These are phyloP conservation scores for Platorchestia sp. DNA, from an alignment of 1,140 invertebrate genomes.

Conservation along the genomic window DNA sequence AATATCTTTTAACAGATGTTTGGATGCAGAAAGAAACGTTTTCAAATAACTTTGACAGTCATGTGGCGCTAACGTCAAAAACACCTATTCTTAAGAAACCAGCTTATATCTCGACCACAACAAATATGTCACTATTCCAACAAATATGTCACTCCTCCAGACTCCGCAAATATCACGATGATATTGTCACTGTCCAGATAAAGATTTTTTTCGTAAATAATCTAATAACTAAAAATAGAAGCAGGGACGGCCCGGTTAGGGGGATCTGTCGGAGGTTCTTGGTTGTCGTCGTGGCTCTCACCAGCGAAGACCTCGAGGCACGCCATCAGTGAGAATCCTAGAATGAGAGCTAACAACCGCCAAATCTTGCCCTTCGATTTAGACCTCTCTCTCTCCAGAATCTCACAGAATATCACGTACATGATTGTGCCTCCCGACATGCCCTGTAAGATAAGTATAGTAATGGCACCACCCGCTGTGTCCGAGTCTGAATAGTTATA, in stretches of 20 bases:
- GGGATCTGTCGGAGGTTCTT: neutral
- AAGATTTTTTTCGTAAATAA: no score
- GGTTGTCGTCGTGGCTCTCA: neutral
- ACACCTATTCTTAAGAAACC: no score
- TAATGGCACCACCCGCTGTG: slow-evolving; percentile 56
- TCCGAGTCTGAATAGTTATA: slow-evolving; percentile 34
- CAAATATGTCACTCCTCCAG: neutral
- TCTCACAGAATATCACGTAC: slow-evolving; percentile 93
- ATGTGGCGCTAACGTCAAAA: no score
- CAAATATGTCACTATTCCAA: no score
- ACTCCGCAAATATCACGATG: neutral
- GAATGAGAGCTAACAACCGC: slow-evolving; percentile 79
- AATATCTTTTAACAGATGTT: no score
- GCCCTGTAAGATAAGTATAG: slow-evolving; percentile 80
- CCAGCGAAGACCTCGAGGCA: slow-evolving; percentile 7
- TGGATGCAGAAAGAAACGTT: no score
- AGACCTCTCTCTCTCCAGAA: slow-evolving; percentile 81
- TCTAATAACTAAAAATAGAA: neutral
- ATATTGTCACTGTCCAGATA: no score
- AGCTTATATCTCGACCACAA: neutral
- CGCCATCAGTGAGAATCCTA: slow-evolving; percentile 82
- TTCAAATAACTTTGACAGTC: no score
- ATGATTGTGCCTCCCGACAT: slow-evolving; percentile 89
- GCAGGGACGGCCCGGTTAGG: no score
- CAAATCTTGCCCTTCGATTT: slow-evolving; percentile 78